Percentiles rank a stretch among this genome's conserved stretches.
Conservation (phyloP, 1,140 invertebrate genomes). For the Cotesia typhae region DNA sequence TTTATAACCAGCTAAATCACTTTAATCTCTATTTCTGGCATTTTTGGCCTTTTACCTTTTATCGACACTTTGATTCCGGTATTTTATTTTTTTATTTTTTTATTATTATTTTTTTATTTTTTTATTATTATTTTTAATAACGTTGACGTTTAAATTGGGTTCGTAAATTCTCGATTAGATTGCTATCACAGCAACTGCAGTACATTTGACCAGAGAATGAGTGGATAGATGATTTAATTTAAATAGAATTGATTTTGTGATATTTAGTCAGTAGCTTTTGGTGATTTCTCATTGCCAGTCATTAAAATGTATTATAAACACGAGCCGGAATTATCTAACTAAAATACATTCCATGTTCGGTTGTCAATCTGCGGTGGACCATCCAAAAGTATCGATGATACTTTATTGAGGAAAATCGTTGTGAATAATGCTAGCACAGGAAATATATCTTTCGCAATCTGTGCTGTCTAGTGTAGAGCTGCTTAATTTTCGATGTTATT, state of each 20-base stretch:
- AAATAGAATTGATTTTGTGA: background rate
- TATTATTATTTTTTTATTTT: background rate
- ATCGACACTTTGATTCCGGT: background rate
- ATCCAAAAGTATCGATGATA: background rate
- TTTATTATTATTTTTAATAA: background rate
- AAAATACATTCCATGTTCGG: conserved; percentile 29
- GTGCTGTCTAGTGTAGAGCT: background rate
- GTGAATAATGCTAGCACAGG: background rate
- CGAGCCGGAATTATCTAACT: conserved; percentile 6
- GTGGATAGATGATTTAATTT: background rate
- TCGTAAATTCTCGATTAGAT: conserved; percentile 25
- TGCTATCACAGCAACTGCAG: background rate
- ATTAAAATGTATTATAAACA: conserved; percentile 17
- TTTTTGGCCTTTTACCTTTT: background rate
- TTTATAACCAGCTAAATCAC: conserved; percentile 54
- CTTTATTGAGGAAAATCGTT: conserved; percentile 9
- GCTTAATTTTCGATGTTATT: too few species aligned
- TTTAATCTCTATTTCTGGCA: background rate
- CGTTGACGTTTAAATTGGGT: conserved; percentile 6
- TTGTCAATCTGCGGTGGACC: conserved; percentile 15
- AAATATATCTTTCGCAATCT: background rate
- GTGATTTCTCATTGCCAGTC: background rate
- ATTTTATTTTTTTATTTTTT: background rate
- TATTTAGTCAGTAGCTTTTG: background rate
- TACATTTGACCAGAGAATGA: background rate